Percentiles rank a stretch among this genome's conserved stretches.
Evolutionary conservation across 2,797 vertebrate species (phyloP).

Genomic region (Mus minutoides): DNA sequence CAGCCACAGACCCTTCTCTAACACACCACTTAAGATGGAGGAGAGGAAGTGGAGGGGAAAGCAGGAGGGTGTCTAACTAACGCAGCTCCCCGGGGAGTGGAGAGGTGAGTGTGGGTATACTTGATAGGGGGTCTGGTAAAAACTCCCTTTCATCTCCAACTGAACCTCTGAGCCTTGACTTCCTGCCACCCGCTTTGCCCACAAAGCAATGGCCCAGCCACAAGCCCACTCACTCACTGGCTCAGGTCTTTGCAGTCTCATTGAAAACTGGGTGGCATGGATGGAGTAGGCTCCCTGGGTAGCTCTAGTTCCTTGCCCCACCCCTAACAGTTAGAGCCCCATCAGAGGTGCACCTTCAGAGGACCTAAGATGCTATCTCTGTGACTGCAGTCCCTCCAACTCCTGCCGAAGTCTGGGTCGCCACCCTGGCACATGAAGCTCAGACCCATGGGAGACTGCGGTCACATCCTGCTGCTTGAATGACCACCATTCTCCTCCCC

Average conservation of each 20-base stretch:
- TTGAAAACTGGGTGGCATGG: constrained; percentile 66
- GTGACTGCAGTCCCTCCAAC: not conserved
- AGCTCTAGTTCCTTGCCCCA: not conserved
- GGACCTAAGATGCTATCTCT: not conserved
- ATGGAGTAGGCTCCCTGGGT: not conserved
- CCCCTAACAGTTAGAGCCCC: constrained; percentile 34
- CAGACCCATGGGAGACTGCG: not conserved
- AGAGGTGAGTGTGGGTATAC: not conserved
- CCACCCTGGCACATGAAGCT: not conserved
- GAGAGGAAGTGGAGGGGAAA: not conserved
- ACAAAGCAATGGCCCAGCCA: not conserved
- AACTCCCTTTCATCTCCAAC: constrained; percentile 64
- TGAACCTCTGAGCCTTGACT: constrained; percentile 66
- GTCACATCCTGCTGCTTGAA: not conserved
- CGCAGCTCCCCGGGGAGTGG: not conserved
- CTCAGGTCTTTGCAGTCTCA: not conserved
- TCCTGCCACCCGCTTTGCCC: constrained; percentile 47
- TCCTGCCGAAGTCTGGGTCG: not conserved
- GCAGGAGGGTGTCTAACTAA: not conserved
- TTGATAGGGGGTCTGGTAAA: constrained; percentile 1
- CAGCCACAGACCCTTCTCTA: not conserved
- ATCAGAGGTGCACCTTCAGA: constrained; percentile 58
- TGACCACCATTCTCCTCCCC: not conserved
- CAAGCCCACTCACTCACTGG: not conserved
- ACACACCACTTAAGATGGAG: not conserved